phyloP scores from a whole-genome alignment of 2,888 invertebrate genomes.

The Galeopsomyia nigrocyanea region DNA sequence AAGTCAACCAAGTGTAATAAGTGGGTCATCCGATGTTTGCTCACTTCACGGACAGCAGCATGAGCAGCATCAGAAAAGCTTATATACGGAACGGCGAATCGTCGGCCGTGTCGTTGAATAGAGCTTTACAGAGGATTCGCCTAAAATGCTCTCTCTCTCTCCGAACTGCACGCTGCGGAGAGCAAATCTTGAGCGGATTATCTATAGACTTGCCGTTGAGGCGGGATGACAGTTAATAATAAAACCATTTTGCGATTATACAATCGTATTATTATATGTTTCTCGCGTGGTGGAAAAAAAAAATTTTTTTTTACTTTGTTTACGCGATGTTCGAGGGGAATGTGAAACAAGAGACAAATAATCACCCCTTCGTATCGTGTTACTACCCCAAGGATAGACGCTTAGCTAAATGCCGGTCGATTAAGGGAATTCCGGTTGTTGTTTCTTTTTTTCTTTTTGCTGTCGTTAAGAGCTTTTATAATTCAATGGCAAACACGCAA shows the following conservation, averaged over 20 bases:
- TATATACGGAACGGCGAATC: slow-evolving; percentile 4
- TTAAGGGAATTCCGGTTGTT: too few relatives aligned
- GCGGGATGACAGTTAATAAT: slow-evolving; percentile 41
- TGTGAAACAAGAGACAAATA: too few relatives aligned
- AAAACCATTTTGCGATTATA: slow-evolving; percentile 37
- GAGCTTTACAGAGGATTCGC: slow-evolving; percentile 50
- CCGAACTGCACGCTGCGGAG: too few relatives aligned
- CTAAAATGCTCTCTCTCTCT: slow-evolving; percentile 47
- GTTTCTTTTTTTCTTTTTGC: too few relatives aligned
- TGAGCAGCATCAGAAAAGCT: slow-evolving; percentile 16
- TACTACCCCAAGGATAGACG: too few relatives aligned
- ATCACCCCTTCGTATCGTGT: too few relatives aligned
- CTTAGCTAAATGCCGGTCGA: too few relatives aligned
- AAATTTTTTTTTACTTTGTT: too few relatives aligned
- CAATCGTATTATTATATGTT: slow-evolving; percentile 11
- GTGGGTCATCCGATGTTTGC: slow-evolving; percentile 49
- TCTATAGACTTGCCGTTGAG: slow-evolving; percentile 33
- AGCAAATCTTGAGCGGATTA: slow-evolving; percentile 46
- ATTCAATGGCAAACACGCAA: too few relatives aligned
- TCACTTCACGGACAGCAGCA: too few relatives aligned
- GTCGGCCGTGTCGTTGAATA: slow-evolving; percentile 35
- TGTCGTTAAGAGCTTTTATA: too few relatives aligned
- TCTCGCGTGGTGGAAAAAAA: not conserved
- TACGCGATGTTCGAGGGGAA: too few relatives aligned
- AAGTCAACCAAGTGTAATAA: slow-evolving; percentile 49